A percentile compares a stretch with the other conserved stretches of the same genome.
phyloP scores from a whole-genome alignment of 2,888 invertebrate species.

The Sarcophaga carnaria region DNA sequence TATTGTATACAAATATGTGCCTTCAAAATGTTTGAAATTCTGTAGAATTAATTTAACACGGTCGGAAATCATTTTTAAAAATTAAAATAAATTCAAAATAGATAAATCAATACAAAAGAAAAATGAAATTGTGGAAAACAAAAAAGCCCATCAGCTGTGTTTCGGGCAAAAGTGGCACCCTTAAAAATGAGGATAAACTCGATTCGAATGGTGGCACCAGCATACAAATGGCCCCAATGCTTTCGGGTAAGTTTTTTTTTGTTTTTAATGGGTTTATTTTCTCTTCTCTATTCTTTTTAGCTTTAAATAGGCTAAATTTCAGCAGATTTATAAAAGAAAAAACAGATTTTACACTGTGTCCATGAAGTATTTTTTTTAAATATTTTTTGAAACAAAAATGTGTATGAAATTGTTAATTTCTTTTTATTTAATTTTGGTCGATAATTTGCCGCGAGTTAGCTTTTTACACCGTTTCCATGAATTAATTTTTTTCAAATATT shows the following conservation, averaged over 20 bases:
- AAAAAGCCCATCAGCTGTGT: constrained; percentile 82
- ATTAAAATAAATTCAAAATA: background rate
- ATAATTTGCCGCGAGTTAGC: no score
- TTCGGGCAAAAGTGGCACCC: constrained; percentile 78
- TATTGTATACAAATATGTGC: constrained; percentile 33
- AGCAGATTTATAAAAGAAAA: no score
- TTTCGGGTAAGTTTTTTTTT: constrained; percentile 76
- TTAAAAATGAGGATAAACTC: constrained; percentile 77
- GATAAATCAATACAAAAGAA: constrained; percentile 11
- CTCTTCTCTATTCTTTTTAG: background rate
- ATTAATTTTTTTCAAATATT: no score
- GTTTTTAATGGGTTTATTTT: background rate
- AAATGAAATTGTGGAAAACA: constrained; percentile 82
- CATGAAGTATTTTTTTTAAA: no score
- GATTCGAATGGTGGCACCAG: constrained; percentile 72
- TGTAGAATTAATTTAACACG: background rate
- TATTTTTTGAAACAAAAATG: no score
- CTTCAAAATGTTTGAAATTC: constrained; percentile 47
- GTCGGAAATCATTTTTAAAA: no score
- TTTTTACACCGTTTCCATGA: no score
- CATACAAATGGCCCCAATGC: constrained; percentile 79
- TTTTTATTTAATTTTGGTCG: no score
- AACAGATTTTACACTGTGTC: no score
- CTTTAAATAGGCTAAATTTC: background rate
- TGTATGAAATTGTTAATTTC: no score